Base-by-base conservation (phyloP, 2,797 vertebrate species). In the Labroides dimidiatus region DNA sequence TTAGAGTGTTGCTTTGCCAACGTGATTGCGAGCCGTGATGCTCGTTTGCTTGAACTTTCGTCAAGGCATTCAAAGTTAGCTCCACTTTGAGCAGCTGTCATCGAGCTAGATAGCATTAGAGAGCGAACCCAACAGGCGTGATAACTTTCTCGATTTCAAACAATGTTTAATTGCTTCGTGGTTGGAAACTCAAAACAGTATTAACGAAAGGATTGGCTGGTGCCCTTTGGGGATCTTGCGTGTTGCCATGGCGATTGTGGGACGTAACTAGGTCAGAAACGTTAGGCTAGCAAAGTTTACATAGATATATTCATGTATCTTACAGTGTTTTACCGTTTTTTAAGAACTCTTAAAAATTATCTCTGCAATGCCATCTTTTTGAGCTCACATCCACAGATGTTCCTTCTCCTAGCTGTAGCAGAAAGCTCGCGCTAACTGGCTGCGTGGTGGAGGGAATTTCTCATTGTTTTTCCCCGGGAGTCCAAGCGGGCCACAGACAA, bases 181-280 rank as follows among this genome's bases (percentile, higher is more conserved):
- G 4, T 24, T 5, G 4, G 6, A 23, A 1, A 16, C 5, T 49
- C 10, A 1, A n/a, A 13, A n/a, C 19, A n/a, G 14, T 0, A 10
- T 61, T 33, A 53, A 52, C 16, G 9, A 47, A 20, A 0, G 10
- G 23, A n/a, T 43, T 73, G 50, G 52, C 42, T 44, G 15, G 33
- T 42, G 64, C 24, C 20, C 6, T 16, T 63, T 9, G 43, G 19
- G 54, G 76, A 64, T 52, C 70, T 8, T 23, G 24, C 54, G 53
- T 73, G 88, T 90, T 93, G 77, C 80, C 82, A 92, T 90, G 80
- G 73, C 57, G 57, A 89, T 84, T 67, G 59, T 17, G 12, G n/a
- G 53, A 54, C 57, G 17, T 2, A 79, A 81, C 64, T 60, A 41
- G 69, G 77, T 78, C 69, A 63, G 16, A 44, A n/a, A 48, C 33